Percentiles rank a stretch among this genome's conserved stretches.
Evolutionary conservation across 2,888 invertebrate genomes (phyloP).

Genomic region (Heteropelma amictum): DNA sequence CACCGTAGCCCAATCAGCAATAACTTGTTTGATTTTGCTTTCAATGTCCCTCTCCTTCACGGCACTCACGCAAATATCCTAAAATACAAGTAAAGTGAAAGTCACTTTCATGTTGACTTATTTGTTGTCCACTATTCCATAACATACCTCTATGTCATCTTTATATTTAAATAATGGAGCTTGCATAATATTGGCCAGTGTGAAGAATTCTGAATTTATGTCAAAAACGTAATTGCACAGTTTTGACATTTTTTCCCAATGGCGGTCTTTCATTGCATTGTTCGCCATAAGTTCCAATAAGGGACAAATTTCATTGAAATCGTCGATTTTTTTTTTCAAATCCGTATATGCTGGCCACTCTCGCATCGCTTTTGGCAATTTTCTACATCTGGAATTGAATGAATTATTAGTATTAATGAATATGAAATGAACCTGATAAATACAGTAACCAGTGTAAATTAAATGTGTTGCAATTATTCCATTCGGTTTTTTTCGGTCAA

Average conservation of each 20-base stretch:
- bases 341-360: conserved; percentile 93
- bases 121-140: not conserved
- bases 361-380: conserved; percentile 90
- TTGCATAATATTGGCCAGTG: conserved; percentile 89
- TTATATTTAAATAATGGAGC: conserved; percentile 90
- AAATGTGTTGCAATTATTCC: not conserved
- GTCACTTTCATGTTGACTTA: not conserved
- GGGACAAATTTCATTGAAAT: conserved; percentile 93
- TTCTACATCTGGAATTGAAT: conserved; percentile 83
- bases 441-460: no score
- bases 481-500: not conserved
- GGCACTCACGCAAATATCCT: conserved; percentile 94
- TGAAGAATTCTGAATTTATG: conserved; percentile 88
- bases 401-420: no score
- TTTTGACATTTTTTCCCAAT: conserved; percentile 84
- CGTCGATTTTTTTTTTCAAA: conserved; percentile 92
- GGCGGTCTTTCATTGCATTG: conserved; percentile 90
- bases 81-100: conserved; percentile 42
- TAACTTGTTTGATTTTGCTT: conserved; percentile 89
- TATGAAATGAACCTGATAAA: no score
- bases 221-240: conserved; percentile 85
- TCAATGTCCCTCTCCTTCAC: conserved; percentile 95
- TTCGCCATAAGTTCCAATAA: conserved; percentile 92
- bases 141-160: conserved; percentile 89
- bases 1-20: conserved; percentile 88